Evolutionary conservation across 1,140 invertebrate genomes (phyloP), one percentile per base, ranked within the genome.

Genomic region (Araneus ventricosus): DNA sequence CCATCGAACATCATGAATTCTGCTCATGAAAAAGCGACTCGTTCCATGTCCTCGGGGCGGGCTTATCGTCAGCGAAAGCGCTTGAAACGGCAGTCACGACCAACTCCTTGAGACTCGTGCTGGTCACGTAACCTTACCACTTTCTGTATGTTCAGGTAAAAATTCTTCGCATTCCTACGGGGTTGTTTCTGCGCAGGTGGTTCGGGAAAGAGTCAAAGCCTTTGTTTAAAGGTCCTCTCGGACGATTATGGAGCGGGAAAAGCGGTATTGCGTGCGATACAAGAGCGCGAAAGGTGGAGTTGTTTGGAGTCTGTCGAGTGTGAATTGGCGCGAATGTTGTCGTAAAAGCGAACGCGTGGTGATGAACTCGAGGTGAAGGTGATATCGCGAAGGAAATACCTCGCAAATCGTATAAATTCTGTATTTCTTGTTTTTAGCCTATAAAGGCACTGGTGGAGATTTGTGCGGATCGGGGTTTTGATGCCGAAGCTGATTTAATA

Each of bases 91-190:
- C n/a, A 82, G 37, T 82, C 80, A 41, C 80, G 80, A 82, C 24
- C 63, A 4, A 14, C n/a, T 8, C 14, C 63, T 67, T n/a, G 14
- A 67, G 24, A 45, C 80, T 39, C 30, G 80, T 22, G 70, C 45
- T 34, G 30, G 27, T 75, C 59, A 24, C 59, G 59, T 63, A 63
- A 63, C 59, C 70, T 34, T 27, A 41, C 39, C 22, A 52, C 80
- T 82, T 82, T 82, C 27, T 82, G 80, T 82, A 52, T 41, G 39
- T 82, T 82, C 80, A 82, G 80, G 80, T 82, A 82, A 82, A 45
- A 45, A 82, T 82, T 82, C 80, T 2, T 41, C 7, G 80, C 80
- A 82, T 82, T 82, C 80, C 80, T 45, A n/a, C 24, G n/a, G 39
- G 80, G 39, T 75, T 75, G 70, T 75, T 45, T 45, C 41, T 82